phyloP scores from a whole-genome alignment of 2,888 invertebrate genomes.

The Andrena praecox region DNA sequence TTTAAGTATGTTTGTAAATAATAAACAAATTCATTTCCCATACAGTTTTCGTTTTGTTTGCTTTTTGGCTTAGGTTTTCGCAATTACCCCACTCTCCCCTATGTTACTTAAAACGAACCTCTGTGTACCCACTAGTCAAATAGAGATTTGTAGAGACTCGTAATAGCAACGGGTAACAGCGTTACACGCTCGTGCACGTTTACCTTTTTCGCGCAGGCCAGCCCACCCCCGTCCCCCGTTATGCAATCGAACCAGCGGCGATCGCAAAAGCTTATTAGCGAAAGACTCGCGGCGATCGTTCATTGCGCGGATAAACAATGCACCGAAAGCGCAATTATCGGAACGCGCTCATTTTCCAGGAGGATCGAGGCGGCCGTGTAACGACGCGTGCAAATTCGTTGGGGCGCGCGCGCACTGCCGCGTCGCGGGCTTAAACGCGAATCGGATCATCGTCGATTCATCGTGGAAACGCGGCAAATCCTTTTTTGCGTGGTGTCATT shows the following conservation, averaged over 20 bases:
- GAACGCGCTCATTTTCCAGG: slow-evolving; percentile 52
- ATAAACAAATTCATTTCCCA: too few species aligned
- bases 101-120: too few species aligned
- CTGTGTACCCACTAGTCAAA: too few species aligned
- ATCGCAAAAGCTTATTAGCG: slow-evolving; percentile 37
- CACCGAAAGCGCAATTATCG: slow-evolving; percentile 55
- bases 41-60: too few species aligned
- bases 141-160: too few species aligned
- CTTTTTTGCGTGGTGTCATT: slow-evolving; percentile 61
- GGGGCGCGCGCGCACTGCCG: slow-evolving; percentile 25
- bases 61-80: too few species aligned
- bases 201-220: not conserved
- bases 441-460: slow-evolving; percentile 69
- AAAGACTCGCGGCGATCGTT: slow-evolving; percentile 39
- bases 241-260: not conserved
- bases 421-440: slow-evolving; percentile 56
- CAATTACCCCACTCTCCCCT: too few species aligned
- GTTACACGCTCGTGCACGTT: too few species aligned
- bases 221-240: not conserved
- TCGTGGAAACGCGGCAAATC: slow-evolving; percentile 65
- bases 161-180: too few species aligned
- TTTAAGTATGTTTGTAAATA: too few species aligned
- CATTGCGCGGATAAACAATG: slow-evolving; percentile 47
- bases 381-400: slow-evolving; percentile 67
- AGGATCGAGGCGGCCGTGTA: slow-evolving; percentile 41